Percentiles rank a stretch among this genome's conserved stretches.
Evolutionary conservation across 2,888 invertebrate genomes (phyloP).

Genomic region (Meandrusa payeni): DNA sequence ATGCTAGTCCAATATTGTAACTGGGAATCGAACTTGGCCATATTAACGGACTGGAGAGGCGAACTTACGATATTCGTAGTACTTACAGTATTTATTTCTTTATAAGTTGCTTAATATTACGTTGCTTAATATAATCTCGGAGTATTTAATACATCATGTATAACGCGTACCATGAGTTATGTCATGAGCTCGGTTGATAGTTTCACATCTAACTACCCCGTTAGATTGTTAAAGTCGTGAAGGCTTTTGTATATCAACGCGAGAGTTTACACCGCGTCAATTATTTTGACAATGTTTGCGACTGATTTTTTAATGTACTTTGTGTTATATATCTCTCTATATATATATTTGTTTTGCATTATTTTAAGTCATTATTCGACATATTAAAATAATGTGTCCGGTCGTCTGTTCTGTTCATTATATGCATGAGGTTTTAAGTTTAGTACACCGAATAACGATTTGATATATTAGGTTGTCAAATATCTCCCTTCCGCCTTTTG

Average conservation of each 20-base stretch:
- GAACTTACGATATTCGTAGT: constrained; percentile 55
- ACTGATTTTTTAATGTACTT: constrained; percentile 49
- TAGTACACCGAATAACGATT: too few relatives aligned
- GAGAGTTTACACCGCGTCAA: constrained; percentile 13
- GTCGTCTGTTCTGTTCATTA: too few relatives aligned
- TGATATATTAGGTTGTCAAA: too few relatives aligned
- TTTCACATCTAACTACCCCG: too few relatives aligned
- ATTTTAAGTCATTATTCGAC: constrained; percentile 7
- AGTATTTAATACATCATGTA: too few relatives aligned
- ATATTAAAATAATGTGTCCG: too few relatives aligned
- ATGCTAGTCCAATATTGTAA: constrained; percentile 76
- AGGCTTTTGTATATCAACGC: constrained; percentile 31
- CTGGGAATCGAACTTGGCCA: constrained; percentile 72
- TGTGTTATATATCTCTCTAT: neutral
- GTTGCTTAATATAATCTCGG: constrained; percentile 47
- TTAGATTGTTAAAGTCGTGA: too few relatives aligned
- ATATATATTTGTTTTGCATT: constrained; percentile 9
- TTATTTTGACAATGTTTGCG: constrained; percentile 48
- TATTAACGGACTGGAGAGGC: constrained; percentile 58
- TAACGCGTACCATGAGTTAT: too few relatives aligned
- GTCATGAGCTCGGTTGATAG: too few relatives aligned
- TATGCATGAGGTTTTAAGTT: too few relatives aligned
- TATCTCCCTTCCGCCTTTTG: too few relatives aligned
- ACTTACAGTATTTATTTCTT: constrained; percentile 80
- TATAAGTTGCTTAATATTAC: constrained; percentile 57